phyloP scores from a whole-genome alignment of 2,113 vertebrate species.

The Pycnonotus jocosus region DNA sequence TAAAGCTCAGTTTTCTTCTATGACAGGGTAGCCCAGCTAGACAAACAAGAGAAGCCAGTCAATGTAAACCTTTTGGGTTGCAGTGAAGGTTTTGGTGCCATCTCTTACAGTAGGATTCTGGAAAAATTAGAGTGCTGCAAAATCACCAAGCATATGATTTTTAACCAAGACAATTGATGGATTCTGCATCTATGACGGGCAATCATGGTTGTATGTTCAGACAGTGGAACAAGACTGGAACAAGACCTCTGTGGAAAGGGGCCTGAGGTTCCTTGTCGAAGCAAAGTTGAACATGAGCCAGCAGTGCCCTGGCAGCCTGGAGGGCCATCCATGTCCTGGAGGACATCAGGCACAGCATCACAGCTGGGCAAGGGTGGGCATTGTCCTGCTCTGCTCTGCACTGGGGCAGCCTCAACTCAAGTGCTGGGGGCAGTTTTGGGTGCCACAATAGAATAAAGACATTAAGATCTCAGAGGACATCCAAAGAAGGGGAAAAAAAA shows the following conservation, averaged over 20 bases:
- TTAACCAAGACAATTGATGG: background rate
- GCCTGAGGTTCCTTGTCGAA: fast-evolving
- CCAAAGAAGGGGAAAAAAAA: fast-evolving
- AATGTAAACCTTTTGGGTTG: background rate
- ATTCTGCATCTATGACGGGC: background rate
- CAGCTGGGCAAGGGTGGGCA: fast-evolving
- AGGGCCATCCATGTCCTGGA: fast-evolving
- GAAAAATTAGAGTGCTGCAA: background rate
- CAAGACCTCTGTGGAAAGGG: background rate
- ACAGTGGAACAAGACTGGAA: background rate
- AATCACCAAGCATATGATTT: background rate
- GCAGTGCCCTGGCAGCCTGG: background rate
- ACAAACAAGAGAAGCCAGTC: background rate
- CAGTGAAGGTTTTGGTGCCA: background rate
- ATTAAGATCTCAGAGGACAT: fast-evolving
- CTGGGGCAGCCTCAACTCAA: fast-evolving
- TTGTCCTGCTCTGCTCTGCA: background rate
- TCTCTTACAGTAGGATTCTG: background rate
- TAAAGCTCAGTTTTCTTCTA: background rate
- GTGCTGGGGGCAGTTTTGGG: background rate
- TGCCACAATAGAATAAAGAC: background rate
- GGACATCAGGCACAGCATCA: fast-evolving
- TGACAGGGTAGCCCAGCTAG: background rate
- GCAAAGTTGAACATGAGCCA: fast-evolving
- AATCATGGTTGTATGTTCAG: background rate